These are phyloP conservation scores for Pocota personata DNA, from an alignment of 2,888 invertebrate species.

Conservation along the genomic window DNA sequence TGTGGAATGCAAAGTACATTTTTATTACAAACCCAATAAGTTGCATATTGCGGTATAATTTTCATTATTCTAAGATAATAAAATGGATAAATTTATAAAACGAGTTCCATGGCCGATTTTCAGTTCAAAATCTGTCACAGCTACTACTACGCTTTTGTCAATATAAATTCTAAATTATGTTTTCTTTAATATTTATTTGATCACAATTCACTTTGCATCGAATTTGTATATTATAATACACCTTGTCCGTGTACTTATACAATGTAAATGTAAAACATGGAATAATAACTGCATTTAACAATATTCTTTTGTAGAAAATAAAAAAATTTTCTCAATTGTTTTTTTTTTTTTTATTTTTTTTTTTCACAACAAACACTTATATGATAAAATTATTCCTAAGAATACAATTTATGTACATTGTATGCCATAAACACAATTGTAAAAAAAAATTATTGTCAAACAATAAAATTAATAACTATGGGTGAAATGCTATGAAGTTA, in stretches of 20 bases:
- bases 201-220: constrained; percentile 83
- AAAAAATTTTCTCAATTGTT: neutral
- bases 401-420: constrained; percentile 29
- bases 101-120: constrained; percentile 20
- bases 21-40: constrained; percentile 26
- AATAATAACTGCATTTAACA: constrained; percentile 44
- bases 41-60: constrained; percentile 15
- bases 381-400: constrained; percentile 15
- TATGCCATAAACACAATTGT: constrained; percentile 25
- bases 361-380: constrained; percentile 46
- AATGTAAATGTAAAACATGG: constrained; percentile 48
- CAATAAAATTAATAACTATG: constrained; percentile 26
- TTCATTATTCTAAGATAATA: constrained; percentile 1
- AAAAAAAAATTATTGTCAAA: constrained; percentile 54
- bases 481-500: neutral
- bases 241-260: constrained; percentile 42
- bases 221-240: constrained; percentile 74
- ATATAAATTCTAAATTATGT: constrained; percentile 57
- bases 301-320: constrained; percentile 30
- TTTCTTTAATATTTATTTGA: constrained; percentile 75
- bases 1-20: constrained; percentile 35
- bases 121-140: constrained; percentile 1
- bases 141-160: constrained; percentile 14
- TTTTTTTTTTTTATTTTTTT: neutral
- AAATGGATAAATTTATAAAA: constrained; percentile 27